phyloP scores from a whole-genome alignment of 2,113 vertebrate species.

The Thymallus thymallus region DNA sequence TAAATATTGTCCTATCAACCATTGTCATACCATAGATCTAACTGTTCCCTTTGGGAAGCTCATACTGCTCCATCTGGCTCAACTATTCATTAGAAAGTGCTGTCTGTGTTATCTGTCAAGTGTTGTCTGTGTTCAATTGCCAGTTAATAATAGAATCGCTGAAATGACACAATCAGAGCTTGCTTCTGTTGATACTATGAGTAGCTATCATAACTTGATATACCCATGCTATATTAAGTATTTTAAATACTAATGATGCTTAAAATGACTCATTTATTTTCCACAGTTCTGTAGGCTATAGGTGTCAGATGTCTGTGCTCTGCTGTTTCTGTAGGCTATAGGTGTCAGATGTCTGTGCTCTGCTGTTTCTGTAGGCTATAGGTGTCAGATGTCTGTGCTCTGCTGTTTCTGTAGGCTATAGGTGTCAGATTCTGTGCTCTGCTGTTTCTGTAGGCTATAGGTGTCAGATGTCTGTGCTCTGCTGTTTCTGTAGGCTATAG shows the following conservation, averaged over 20 bases:
- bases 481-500: not conserved
- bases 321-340: not conserved
- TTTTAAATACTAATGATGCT: constrained; percentile 34
- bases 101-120: constrained; percentile 19
- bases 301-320: not conserved
- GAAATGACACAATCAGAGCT: constrained; percentile 34
- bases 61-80: constrained; percentile 15
- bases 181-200: constrained; percentile 36
- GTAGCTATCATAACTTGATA: not conserved
- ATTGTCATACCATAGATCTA: constrained; percentile 1
- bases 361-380: not conserved
- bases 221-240: constrained; percentile 49
- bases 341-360: not conserved
- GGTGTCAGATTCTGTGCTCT: not conserved
- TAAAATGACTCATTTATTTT: not conserved
- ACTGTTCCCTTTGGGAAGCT: constrained; percentile 28
- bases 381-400: not conserved
- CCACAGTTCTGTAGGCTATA: not conserved
- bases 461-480: not conserved
- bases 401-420: not conserved
- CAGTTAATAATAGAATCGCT: constrained; percentile 58
- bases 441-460: not conserved
- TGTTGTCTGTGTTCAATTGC: constrained; percentile 19
- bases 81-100: constrained; percentile 32
- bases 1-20: constrained; percentile 3